A percentile compares a stretch with the other conserved stretches of the same genome.
phyloP scores from a whole-genome alignment of 1,140 invertebrate species.

The Tetragnatha versicolor region DNA sequence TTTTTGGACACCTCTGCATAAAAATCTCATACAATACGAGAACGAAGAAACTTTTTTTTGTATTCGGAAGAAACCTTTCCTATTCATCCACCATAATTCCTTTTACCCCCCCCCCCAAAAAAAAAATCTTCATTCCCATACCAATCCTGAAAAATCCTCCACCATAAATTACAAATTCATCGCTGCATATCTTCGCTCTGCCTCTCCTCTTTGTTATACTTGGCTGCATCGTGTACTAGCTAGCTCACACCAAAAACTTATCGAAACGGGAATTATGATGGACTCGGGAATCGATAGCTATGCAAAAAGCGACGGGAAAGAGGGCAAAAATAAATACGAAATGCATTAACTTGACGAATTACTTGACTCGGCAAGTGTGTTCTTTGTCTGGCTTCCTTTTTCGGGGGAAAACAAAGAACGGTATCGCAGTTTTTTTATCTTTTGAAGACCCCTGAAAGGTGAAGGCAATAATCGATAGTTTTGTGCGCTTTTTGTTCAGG shows the following conservation, averaged over 20 bases:
- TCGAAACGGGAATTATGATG: slow-evolving; percentile 22
- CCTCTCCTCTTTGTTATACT: too few relatives aligned
- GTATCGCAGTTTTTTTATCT: too few relatives aligned
- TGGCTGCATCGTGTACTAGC: too few relatives aligned
- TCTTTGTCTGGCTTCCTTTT: too few relatives aligned
- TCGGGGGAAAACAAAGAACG: too few relatives aligned
- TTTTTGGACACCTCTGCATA: too few relatives aligned
- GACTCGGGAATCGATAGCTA: neutral
- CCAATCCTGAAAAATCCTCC: neutral
- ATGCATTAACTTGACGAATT: slow-evolving; percentile 37
- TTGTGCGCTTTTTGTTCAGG: too few relatives aligned
- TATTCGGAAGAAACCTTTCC: neutral
- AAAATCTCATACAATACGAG: neutral
- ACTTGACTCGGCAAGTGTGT: neutral
- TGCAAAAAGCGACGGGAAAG: neutral
- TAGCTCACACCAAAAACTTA: too few relatives aligned
- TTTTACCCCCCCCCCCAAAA: neutral
- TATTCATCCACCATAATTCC: neutral
- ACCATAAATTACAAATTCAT: slow-evolving; percentile 23
- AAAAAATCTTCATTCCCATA: neutral
- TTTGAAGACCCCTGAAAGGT: too few relatives aligned
- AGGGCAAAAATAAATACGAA: too few relatives aligned
- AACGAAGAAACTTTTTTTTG: neutral
- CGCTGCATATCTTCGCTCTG: too few relatives aligned
- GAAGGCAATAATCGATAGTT: too few relatives aligned